Conservation (phyloP, 2,797 vertebrate genomes). For the Gymnocypris eckloni region DNA sequence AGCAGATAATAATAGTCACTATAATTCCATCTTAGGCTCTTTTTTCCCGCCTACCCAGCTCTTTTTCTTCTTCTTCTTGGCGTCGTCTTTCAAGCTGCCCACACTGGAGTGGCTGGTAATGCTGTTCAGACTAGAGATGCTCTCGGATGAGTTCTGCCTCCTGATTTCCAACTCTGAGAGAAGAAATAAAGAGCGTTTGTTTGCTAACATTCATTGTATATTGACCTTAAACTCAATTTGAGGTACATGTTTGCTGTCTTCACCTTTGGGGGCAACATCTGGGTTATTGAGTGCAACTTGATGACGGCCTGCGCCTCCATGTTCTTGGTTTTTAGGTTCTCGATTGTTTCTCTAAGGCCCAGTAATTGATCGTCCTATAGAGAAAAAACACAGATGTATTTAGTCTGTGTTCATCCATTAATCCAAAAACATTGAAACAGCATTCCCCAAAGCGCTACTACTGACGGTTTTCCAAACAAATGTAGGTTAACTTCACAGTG, state of each 20-base stretch:
- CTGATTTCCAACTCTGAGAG: slow-evolving; percentile 86
- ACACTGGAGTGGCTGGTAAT: slow-evolving; percentile 94
- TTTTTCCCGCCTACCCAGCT: slow-evolving; percentile 86
- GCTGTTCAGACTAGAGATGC: slow-evolving; percentile 96
- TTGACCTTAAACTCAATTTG: not conserved
- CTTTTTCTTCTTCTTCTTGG: slow-evolving; percentile 98
- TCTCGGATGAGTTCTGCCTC: slow-evolving; percentile 96
- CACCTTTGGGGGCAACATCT: slow-evolving; percentile 86
- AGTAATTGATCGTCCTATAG: slow-evolving; percentile 87
- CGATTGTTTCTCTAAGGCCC: slow-evolving; percentile 93
- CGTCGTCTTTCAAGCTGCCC: slow-evolving; percentile 92
- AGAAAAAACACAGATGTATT: slow-evolving; percentile 2
- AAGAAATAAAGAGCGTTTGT: not conserved
- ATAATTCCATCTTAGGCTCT: not conserved
- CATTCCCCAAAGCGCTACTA: slow-evolving; percentile 1
- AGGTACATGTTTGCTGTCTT: slow-evolving; percentile 17
- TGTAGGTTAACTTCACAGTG: not conserved
- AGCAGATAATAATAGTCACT: slow-evolving; percentile 1
- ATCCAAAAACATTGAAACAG: not conserved
- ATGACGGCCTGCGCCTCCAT: slow-evolving; percentile 94
- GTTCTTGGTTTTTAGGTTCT: slow-evolving; percentile 88
- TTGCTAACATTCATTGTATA: not conserved
- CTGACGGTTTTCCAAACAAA: slow-evolving; percentile 16
- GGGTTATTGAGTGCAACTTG: slow-evolving; percentile 88
- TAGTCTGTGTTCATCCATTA: not conserved